Evolutionary conservation across 2,888 invertebrate species (phyloP).

Genomic region (Heterodera filipjevi): DNA sequence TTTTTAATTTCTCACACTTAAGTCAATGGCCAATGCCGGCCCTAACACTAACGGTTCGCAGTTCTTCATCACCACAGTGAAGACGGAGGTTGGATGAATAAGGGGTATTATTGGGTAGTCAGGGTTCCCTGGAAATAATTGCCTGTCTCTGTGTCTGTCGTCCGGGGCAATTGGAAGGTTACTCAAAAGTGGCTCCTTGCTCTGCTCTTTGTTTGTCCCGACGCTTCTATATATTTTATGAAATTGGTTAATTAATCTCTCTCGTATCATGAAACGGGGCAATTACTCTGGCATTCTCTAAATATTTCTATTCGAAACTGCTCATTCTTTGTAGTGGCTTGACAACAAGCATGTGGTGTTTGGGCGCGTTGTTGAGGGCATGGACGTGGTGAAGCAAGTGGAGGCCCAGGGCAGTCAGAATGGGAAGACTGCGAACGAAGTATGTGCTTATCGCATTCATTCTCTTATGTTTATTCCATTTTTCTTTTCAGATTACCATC

Average conservation of each 20-base stretch:
- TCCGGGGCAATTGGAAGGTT: too few species aligned
- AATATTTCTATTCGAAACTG: too few species aligned
- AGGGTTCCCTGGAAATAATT: too few species aligned
- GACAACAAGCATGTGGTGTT: constrained; percentile 47
- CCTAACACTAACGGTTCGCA: constrained; percentile 73
- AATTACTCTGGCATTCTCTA: too few species aligned
- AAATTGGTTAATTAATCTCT: too few species aligned
- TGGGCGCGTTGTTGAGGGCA: constrained; percentile 49
- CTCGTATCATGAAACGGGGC: too few species aligned
- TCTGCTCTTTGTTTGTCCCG: too few species aligned
- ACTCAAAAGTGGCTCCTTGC: too few species aligned
- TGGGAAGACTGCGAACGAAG: constrained; percentile 35
- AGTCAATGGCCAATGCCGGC: constrained; percentile 91
- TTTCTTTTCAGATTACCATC: neutral
- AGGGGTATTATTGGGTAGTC: too few species aligned
- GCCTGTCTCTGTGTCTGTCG: too few species aligned
- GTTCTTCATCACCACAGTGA: constrained; percentile 87
- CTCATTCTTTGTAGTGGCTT: constrained; percentile 32
- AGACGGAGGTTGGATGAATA: constrained; percentile 73
- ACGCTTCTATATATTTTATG: too few species aligned
- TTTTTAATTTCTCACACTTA: neutral
- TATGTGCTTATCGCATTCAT: neutral
- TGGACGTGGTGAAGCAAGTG: constrained; percentile 59
- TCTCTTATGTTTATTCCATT: neutral
- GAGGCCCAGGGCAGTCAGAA: constrained; percentile 44